Base-by-base conservation (phyloP, 2,888 invertebrate genomes). In the Lutraria lutraria region DNA sequence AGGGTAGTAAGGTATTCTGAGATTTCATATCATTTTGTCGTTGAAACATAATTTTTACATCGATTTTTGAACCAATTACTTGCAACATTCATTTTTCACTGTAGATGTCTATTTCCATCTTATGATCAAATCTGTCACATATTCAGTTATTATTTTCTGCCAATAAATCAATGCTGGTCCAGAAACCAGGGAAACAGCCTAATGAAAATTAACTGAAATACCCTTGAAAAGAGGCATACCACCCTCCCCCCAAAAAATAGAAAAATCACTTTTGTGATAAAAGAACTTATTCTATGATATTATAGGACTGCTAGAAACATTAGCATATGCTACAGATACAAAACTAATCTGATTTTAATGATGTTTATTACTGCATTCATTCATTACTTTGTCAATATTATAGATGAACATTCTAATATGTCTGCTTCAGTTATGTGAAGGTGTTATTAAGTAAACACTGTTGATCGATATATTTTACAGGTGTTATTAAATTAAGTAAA, bases 1-100 rank as follows among this genome's bases (percentile, higher is more conserved):
- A 97, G 94, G 97, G 97, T 3, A 97, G 97, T 92, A 97, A 97
- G 97, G 97, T 97, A 90, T 72, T 91, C 19, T 43, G 56, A n/a
- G 16, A 34, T 31, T 76, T 76, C 10, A 19, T 72, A 19, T 13
- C 25, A 25, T 25, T 63, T 0, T 25, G 15, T 63, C 2, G 10
- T 63, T n/a, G 1, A 12, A 10, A 25, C 25, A 25, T 63, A 15
- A n/a, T 63, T 10, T 63, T 15, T 63, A 19, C 60, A 63, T 63
- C 19, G n/a, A n/a, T n/a, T n/a, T n/a, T n/a, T n/a, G n/a, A n/a
- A n/a, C 56, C 21, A 56, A 56, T 3, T 3, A 56, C 21, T 16
- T 21, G 21, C 21, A 19, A 19, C 21, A 21, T 19, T 16, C 56
- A 56, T 16, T 19, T n/a, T 56, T 21, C 56, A 56, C 19, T 19